Conservation (phyloP, 2,888 invertebrate species). For the Watsonalla cultraria region DNA sequence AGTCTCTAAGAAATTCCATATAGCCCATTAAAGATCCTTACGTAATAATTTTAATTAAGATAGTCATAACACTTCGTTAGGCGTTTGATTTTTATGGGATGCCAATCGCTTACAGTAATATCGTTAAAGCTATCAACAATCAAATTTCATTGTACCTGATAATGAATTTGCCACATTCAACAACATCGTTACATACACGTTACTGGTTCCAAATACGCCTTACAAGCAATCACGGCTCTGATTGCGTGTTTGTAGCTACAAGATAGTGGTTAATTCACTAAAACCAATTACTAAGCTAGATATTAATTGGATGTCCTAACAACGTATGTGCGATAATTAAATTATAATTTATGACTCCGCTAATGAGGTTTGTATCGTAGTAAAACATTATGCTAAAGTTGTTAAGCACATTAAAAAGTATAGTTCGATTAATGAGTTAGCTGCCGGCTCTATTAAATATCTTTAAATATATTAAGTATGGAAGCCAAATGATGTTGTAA, state of each 20-base stretch:
- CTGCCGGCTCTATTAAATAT: not conserved
- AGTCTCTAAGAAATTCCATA: too few species aligned
- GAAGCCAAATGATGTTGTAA: too few species aligned
- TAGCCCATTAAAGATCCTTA: too few species aligned
- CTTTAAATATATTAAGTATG: not conserved
- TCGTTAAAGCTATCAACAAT: not conserved
- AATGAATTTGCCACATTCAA: not conserved
- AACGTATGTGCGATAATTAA: not conserved
- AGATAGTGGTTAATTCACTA: not conserved
- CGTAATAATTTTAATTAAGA: not conserved
- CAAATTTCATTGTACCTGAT: not conserved
- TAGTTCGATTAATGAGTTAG: not conserved
- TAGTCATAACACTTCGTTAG: not conserved
- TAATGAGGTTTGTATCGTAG: not conserved
- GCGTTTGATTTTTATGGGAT: not conserved
- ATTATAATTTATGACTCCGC: not conserved
- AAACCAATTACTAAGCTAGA: not conserved
- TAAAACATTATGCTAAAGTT: not conserved
- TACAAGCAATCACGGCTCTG: not conserved
- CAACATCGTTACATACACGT: not conserved
- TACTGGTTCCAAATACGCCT: not conserved
- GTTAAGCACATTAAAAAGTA: not conserved
- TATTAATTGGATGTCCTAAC: not conserved
- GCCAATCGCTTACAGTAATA: not conserved
- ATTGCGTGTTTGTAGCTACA: not conserved